Conservation (phyloP, 1,140 invertebrate species). For the Cryptotermes secundus region DNA sequence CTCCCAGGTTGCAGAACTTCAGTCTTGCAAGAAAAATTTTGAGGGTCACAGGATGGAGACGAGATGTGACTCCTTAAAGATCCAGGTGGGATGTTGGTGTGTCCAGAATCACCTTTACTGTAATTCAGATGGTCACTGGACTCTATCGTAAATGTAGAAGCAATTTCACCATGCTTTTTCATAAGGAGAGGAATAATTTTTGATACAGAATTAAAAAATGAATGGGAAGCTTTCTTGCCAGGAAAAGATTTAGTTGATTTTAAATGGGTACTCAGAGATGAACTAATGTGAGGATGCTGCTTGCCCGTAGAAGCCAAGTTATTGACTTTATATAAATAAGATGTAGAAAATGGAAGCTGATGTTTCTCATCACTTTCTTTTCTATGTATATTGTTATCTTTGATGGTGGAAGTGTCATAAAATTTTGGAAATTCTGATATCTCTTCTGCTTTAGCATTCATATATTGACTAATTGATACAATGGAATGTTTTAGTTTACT, state of each 20-base stretch:
- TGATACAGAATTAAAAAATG: no score
- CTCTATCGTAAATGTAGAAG: background rate
- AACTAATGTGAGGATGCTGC: no score
- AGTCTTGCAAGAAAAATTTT: background rate
- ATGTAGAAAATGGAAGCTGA: no score
- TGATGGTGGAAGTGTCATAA: background rate
- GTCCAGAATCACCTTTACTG: background rate
- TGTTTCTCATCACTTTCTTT: no score
- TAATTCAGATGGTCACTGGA: background rate
- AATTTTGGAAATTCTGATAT: background rate
- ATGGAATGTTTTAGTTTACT: background rate
- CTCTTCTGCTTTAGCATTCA: background rate
- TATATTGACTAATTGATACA: background rate
- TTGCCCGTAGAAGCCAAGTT: no score
- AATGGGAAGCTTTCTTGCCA: no score
- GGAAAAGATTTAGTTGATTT: no score
- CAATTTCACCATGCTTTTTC: background rate
- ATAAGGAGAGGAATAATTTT: no score
- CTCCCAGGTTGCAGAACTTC: background rate
- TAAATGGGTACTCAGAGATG: no score
- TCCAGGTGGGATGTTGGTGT: background rate
- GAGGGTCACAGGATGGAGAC: no score
- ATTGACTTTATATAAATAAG: no score
- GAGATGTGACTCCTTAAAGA: background rate
- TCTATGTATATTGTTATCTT: background rate